Conservation (phyloP, 1,140 invertebrate genomes). For the Stegodyphus dumicola region DNA sequence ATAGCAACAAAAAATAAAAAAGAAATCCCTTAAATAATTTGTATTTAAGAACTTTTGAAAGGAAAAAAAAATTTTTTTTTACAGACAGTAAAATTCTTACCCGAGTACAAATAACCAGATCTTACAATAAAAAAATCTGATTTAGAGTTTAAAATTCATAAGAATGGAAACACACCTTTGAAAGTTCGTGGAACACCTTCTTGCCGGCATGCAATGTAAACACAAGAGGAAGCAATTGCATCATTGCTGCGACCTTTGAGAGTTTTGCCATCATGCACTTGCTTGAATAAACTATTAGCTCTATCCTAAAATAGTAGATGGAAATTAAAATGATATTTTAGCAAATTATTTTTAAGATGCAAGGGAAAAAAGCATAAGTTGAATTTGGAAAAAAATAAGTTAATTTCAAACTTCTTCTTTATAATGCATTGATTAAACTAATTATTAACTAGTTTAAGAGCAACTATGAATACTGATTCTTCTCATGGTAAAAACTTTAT, state of each 20-base stretch:
- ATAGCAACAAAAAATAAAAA: too few relatives aligned
- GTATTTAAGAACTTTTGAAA: too few relatives aligned
- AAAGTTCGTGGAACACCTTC: conserved; percentile 99
- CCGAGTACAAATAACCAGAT: too few relatives aligned
- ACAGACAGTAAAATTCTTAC: too few relatives aligned
- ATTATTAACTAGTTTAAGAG: not conserved
- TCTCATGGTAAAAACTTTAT: too few relatives aligned
- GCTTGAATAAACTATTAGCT: conserved; percentile 96
- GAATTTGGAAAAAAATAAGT: too few relatives aligned
- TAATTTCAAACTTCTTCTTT: too few relatives aligned
- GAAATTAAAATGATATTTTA: not conserved
- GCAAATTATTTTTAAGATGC: not conserved
- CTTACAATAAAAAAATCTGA: too few relatives aligned
- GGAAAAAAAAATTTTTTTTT: too few relatives aligned
- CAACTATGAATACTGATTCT: too few relatives aligned
- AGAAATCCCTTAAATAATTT: too few relatives aligned
- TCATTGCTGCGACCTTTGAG: conserved; percentile 95
- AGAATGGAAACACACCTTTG: conserved; percentile 75
- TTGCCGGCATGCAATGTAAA: conserved; percentile 99
- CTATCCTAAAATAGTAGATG: conserved; percentile 73
- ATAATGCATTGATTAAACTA: not conserved
- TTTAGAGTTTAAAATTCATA: not conserved
- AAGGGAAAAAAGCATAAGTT: not conserved
- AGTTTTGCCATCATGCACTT: conserved; percentile 97
- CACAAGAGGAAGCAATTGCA: conserved; percentile 97